phyloP scores from a whole-genome alignment of 2,797 vertebrate species.

The Mus minutoides region DNA sequence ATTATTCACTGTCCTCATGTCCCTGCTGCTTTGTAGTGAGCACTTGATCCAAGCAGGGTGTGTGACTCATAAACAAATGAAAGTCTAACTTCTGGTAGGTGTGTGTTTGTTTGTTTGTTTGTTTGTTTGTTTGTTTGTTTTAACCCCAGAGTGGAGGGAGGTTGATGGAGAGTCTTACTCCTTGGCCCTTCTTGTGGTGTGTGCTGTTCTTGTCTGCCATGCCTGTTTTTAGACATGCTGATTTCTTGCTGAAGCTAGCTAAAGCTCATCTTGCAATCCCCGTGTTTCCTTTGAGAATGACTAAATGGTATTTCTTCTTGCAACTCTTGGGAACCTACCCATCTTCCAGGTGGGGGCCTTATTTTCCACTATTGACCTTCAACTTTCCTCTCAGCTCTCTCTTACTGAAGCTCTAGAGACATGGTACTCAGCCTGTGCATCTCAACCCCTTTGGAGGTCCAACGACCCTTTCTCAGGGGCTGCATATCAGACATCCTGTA shows the following conservation, averaged over 20 bases:
- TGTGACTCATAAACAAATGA: rapidly evolving
- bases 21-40: neutral
- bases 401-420: neutral
- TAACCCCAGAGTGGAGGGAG: neutral
- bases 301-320: neutral
- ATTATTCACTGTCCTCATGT: rapidly evolving
- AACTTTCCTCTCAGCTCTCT: neutral
- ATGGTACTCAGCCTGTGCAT: no score
- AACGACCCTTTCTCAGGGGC: neutral
- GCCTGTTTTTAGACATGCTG: neutral
- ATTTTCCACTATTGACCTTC: neutral
- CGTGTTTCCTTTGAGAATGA: neutral
- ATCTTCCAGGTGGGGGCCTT: neutral
- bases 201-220: neutral
- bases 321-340: neutral
- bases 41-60: neutral
- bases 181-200: neutral
- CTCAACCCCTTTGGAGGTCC: neutral
- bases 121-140: no score
- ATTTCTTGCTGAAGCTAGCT: neutral
- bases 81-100: neutral
- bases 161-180: no score
- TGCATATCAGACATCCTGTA: neutral
- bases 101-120: no score
- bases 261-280: neutral